Evolutionary conservation across 2,113 vertebrate species (phyloP).

Genomic region (Sclerurus mexicanus): DNA sequence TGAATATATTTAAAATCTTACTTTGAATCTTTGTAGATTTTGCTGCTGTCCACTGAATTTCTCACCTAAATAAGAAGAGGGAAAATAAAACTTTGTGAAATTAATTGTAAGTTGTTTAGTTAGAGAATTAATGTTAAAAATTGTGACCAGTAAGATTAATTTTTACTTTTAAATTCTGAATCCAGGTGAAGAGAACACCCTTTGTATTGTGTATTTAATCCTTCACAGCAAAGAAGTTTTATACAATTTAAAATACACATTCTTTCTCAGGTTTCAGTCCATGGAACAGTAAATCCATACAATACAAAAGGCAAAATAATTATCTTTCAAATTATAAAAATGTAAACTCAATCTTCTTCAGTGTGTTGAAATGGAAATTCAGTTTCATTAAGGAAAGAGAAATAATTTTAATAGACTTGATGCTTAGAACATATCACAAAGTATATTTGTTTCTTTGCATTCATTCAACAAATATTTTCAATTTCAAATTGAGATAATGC

Average conservation of each 20-base stretch:
- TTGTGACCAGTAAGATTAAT: neutral
- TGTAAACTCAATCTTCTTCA: neutral
- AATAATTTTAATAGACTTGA: neutral
- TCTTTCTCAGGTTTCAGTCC: neutral
- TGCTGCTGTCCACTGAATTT: conserved; percentile 31
- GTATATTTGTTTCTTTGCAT: neutral
- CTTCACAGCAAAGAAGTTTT: neutral
- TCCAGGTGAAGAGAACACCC: neutral
- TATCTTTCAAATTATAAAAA: neutral
- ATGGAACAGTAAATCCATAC: neutral
- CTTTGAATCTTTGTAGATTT: conserved; percentile 65
- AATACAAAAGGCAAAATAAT: neutral
- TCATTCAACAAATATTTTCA: neutral
- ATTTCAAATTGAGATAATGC: neutral
- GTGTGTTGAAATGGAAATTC: neutral
- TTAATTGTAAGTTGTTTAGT: neutral
- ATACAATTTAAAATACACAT: neutral
- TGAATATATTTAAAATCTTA: conserved; percentile 59
- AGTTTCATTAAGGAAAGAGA: neutral
- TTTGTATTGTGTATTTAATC: neutral
- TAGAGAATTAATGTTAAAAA: neutral
- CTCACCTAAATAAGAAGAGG: conserved; percentile 58
- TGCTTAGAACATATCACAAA: rapidly evolving
- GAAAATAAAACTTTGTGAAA: conserved; percentile 21
- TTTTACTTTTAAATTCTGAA: conserved; percentile 9